Base-by-base conservation (phyloP, 2,888 invertebrate species). In the Nesidiocoris tenuis region DNA sequence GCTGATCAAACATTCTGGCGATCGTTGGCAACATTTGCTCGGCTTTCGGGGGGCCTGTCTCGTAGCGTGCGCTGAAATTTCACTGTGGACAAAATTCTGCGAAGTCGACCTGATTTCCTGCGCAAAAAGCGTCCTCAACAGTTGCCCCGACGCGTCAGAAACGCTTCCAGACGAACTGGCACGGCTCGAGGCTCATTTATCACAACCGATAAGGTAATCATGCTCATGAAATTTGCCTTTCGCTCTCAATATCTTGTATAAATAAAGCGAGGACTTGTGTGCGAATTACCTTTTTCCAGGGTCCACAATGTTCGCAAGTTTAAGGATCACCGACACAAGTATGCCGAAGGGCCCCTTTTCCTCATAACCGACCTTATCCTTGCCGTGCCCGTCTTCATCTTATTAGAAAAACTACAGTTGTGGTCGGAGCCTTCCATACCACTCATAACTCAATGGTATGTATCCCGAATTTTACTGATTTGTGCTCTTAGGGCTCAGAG, bases 71-170 rank as follows among this genome's bases (percentile, higher is more conserved):
- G 90, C 93, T 23, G 95, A 95, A 84, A 87, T 89, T 7, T 94
- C 95, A 7, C 86, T 92, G 56, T 96, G 95, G 96, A 96, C 96
- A 0, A 91, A 91, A 81, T 95, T 95, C 83, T 96, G 96, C 86
- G 96, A 96, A 86, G 87, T 86, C 17, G 80, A 80, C 72, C 64
- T 81, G n/a, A 74, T 80, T 23, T 23, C 64, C 0, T 56, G 59
- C 21, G 68, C 75, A 81, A 59, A 81, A 83, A 78, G 79, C 80
- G 1, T 77, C 76, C 16, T 79, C 1, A 64, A 59, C 1, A 67
- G 70, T 39, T n/a, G 65, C 70, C 55, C 79, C 21, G 77, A 64
- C 56, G 22, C 61, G 59, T 18, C 23, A 21, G 61, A 79, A 2
- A 78, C 79, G 2, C 81, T 95, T 72, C 93, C 95, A 0, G 83